Conservation (phyloP, 2,113 vertebrate species). For the Zosterops lateralis region DNA sequence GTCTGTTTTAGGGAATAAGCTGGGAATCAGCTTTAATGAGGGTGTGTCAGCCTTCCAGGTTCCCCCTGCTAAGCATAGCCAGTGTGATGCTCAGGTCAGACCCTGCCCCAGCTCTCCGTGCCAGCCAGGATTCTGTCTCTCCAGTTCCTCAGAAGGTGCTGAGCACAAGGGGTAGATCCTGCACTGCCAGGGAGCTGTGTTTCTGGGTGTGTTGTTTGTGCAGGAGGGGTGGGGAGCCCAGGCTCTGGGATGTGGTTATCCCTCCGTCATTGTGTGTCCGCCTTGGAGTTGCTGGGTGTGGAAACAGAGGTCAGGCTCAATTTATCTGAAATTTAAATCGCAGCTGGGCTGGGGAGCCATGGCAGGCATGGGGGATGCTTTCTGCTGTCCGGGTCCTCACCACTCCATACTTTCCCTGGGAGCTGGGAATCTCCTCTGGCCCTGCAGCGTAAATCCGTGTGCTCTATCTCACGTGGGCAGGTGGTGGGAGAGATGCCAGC, state of each 20-base stretch:
- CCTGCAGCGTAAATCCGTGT: neutral
- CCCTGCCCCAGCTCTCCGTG: neutral
- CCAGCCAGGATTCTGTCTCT: neutral
- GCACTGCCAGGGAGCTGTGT: neutral
- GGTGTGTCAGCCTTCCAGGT: neutral
- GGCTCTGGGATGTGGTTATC: neutral
- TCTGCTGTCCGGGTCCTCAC: neutral
- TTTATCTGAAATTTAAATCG: neutral
- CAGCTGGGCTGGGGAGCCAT: neutral
- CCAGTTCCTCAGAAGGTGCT: fast-evolving
- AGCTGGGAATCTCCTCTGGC: neutral
- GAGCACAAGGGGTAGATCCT: neutral
- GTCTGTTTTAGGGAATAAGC: neutral
- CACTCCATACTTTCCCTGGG: neutral
- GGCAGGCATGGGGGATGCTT: neutral
- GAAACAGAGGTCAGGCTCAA: neutral
- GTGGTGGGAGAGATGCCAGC: neutral
- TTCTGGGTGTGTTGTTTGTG: neutral
- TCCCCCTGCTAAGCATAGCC: neutral
- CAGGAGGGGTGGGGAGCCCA: slow-evolving; percentile 8
- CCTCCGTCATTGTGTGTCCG: neutral
- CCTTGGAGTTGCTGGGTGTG: slow-evolving; percentile 5
- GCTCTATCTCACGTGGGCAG: neutral
- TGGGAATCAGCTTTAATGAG: neutral
- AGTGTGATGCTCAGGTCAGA: neutral